Evolutionary conservation across 2,888 invertebrate species (phyloP).

Genomic region (Tubiluchus corallicola): DNA sequence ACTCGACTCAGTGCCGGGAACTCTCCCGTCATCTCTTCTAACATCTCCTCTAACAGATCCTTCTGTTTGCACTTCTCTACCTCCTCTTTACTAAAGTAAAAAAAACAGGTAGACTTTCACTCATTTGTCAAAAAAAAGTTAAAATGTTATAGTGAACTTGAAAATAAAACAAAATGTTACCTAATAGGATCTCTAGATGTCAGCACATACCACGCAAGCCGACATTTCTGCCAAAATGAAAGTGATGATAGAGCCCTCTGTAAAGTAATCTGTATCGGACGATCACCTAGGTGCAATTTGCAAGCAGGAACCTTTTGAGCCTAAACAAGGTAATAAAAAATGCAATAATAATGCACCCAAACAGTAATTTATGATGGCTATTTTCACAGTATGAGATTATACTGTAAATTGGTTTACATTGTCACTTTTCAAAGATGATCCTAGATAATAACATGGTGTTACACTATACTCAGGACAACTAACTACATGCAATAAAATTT

Average conservation of each 20-base stretch:
- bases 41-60: slow-evolving; percentile 71
- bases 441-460: too few species aligned
- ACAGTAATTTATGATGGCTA: too few species aligned
- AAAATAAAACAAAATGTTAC: slow-evolving; percentile 28
- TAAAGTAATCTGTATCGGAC: slow-evolving; percentile 78
- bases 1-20: slow-evolving; percentile 78
- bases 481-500: too few species aligned
- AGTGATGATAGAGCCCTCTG: slow-evolving; percentile 68
- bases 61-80: slow-evolving; percentile 82
- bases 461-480: too few species aligned
- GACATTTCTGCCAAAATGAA: slow-evolving; percentile 69
- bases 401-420: too few species aligned
- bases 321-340: slow-evolving; percentile 29
- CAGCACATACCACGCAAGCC: slow-evolving; percentile 62
- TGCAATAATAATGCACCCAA: slow-evolving; percentile 4
- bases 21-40: slow-evolving; percentile 79
- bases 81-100: slow-evolving; percentile 53
- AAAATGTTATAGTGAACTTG: slow-evolving; percentile 15
- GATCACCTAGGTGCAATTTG: slow-evolving; percentile 70
- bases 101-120: not conserved
- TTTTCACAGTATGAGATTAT: too few species aligned
- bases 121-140: slow-evolving; percentile 12
- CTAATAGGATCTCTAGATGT: slow-evolving; percentile 62
- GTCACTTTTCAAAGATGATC: too few species aligned
- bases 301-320: slow-evolving; percentile 59